Evolutionary conservation across 2,113 vertebrate species (phyloP).

Genomic region (Hypocryptadius cinnamomeus): DNA sequence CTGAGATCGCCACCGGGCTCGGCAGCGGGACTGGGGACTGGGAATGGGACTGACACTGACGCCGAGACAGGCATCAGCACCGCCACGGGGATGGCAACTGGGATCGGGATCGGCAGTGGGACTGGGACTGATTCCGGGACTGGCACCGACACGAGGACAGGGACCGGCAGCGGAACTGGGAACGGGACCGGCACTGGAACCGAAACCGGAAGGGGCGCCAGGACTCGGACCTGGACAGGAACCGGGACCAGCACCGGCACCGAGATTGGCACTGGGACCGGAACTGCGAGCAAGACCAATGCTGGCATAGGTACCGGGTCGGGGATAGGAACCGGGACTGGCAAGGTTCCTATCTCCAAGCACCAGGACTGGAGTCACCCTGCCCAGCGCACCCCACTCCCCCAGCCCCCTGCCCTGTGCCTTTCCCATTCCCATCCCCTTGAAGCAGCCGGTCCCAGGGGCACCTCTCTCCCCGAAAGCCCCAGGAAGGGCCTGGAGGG

Average conservation of each 20-base stretch:
- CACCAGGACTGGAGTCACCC: background rate
- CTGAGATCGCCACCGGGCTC: background rate
- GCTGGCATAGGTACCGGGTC: background rate
- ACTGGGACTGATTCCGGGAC: background rate
- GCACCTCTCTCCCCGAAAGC: background rate
- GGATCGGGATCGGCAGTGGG: no score
- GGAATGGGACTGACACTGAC: no score
- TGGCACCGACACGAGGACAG: background rate
- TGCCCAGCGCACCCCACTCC: no score
- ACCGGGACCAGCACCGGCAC: background rate
- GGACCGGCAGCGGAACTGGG: background rate
- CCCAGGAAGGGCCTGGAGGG: background rate
- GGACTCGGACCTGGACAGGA: background rate
- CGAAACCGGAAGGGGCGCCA: background rate
- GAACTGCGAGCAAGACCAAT: no score
- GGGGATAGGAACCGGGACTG: background rate
- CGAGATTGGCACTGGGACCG: background rate
- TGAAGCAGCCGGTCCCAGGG: background rate
- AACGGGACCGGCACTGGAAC: background rate
- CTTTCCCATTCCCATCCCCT: background rate
- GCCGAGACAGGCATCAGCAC: background rate
- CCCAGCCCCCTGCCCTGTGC: background rate
- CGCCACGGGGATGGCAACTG: background rate
- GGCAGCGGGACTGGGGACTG: no score
- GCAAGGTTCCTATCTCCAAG: no score